A percentile compares a stretch with the other conserved stretches of the same genome.
Conservation (phyloP, 2,797 vertebrate species). For the Scyliorhinus canicula region DNA sequence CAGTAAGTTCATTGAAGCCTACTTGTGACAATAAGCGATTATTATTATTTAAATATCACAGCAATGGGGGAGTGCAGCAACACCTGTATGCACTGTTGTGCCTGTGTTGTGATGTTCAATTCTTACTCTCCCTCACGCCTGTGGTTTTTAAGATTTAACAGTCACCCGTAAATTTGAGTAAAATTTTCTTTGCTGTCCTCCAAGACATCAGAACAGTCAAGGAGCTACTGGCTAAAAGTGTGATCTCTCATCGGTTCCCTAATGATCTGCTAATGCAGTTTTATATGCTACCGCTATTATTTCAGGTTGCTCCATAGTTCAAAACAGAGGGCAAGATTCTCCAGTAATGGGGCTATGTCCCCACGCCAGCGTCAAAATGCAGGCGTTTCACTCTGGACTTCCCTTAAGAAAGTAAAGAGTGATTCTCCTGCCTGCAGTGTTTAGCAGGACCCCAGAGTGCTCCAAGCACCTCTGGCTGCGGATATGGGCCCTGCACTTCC, state of each 20-base stretch:
- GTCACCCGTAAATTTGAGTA: neutral
- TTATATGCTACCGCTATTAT: neutral
- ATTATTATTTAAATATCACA: neutral
- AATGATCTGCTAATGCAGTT: neutral
- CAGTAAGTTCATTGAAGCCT: too few relatives aligned
- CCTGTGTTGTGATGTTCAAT: neutral
- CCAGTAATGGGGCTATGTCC: too few relatives aligned
- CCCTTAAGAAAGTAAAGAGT: too few relatives aligned
- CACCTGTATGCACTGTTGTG: neutral
- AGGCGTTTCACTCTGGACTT: too few relatives aligned
- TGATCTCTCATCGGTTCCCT: neutral
- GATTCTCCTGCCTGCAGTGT: too few relatives aligned
- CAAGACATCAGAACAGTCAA: neutral
- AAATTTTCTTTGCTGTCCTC: neutral
- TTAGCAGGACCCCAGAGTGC: too few relatives aligned
- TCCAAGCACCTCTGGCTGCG: too few relatives aligned
- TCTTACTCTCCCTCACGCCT: neutral
- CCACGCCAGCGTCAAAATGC: too few relatives aligned
- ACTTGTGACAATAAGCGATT: too few relatives aligned
- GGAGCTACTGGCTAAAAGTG: neutral
- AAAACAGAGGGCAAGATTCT: too few relatives aligned
- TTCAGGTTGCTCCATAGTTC: neutral
- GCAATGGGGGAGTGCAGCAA: neutral
- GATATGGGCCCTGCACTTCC: too few relatives aligned
- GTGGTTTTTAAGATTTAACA: neutral